Percentiles rank a stretch among this genome's conserved stretches.
Evolutionary conservation across 2,113 vertebrate species (phyloP).

Genomic region (Podocnemis expansa): DNA sequence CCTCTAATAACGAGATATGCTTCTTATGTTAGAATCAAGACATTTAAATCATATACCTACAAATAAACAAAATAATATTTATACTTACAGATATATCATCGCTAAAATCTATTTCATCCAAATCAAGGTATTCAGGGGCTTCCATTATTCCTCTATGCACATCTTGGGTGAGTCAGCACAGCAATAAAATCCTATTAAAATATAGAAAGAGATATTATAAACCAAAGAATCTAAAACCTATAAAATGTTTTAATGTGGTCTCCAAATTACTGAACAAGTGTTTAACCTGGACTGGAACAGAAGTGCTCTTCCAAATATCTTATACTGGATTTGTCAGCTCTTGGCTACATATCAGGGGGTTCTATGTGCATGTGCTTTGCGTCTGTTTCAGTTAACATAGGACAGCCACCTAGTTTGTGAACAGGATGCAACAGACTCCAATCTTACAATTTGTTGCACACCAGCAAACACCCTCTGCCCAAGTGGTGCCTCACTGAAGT

Average conservation of each 20-base stretch:
- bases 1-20: neutral
- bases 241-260: neutral
- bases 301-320: neutral
- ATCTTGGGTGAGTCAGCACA: constrained; percentile 82
- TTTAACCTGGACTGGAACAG: neutral
- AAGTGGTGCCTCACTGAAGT: neutral
- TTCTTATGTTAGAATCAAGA: neutral
- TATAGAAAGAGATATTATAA: constrained; percentile 22
- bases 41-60: neutral
- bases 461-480: neutral
- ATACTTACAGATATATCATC: constrained; percentile 94
- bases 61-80: neutral
- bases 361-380: neutral
- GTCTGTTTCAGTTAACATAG: neutral
- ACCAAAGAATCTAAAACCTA: neutral
- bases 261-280: neutral
- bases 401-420: neutral
- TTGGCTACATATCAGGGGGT: neutral
- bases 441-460: neutral
- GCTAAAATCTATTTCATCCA: constrained; percentile 99
- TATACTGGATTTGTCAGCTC: neutral
- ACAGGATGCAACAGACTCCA: neutral
- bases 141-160: constrained; percentile 92
- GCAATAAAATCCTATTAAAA: constrained; percentile 70
- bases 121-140: constrained; percentile 97